Evolutionary conservation across 2,797 vertebrate species (phyloP), one percentile per base, ranked within the genome.

Genomic region (Helarctos malayanus): DNA sequence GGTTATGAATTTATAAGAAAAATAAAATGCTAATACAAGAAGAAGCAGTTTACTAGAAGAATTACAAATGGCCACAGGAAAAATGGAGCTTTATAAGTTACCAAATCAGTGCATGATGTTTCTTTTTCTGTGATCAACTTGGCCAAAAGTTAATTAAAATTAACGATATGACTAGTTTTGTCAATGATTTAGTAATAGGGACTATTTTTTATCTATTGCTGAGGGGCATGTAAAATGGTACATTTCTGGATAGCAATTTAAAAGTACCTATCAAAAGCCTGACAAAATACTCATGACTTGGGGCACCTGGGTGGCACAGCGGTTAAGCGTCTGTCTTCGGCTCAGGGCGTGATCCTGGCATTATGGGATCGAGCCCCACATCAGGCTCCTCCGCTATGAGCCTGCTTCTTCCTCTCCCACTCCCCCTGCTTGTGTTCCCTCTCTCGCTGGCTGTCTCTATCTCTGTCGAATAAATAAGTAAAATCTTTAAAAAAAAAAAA

Each of bases 61-160:
- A 57, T 83, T 93, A 59, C 15, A 97, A 87, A 82, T 59, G 9
- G 7, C 12, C 38, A 32, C 54, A 79, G 25, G 18, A 68, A 94
- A 88, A 94, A 85, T 92, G 5, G 7, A 88, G 10, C 11, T 82
- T 94, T 91, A 2, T 85, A 91, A 89, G 61, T 86, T 89, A 69
- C 16, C 49, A 75, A 38, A 45, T 91, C 95, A 65, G 63, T 54
- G 15, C 25, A 47, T 1, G 63, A 38, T 75, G 38, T 52, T 81
- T 91, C 16, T 88, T 94, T 88, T 94, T 78, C 89, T 86, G 27
- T 82, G n/a, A 83, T 89, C 32, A 93, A 61, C 15, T 89, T 95
- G 82, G 23, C 32, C 41, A 69, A 18, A 86, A 82, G 65, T 75
- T 90, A 69, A 97, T 93, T 82, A 59, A 92, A 95, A 78, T 95